Base-by-base conservation (phyloP, 2,888 invertebrate species). In the Scaptomyza tumidula region DNA sequence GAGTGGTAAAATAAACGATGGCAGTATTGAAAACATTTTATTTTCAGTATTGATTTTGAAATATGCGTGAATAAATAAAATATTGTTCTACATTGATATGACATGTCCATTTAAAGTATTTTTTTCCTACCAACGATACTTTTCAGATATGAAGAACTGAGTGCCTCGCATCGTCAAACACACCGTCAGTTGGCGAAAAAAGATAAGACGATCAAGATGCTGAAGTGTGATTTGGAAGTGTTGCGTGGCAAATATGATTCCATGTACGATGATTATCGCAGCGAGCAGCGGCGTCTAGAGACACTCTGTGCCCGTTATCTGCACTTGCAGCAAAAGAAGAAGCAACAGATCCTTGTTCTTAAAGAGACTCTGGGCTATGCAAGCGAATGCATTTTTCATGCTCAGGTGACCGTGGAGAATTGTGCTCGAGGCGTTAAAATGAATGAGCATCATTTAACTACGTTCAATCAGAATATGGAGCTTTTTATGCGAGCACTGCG, bases 111-210 rank as follows among this genome's bases (percentile, higher is more conserved):
- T n/a, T n/a, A n/a, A n/a, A n/a, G n/a, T n/a, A n/a, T n/a, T 24
- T 3, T 24, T 24, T 24, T 24, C 3, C 3, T 24, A 24, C 24
- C 24, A 24, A 24, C 24, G 24, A 24, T 24, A 5, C 24, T 24
- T 24, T 24, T 24, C 39, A 39, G 91, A 44, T 90, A 90, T 59
- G 90, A 91, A 4, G 91, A 91, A 54, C 78, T 91, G 11, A 76
- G 79, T 13, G 65, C 60, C 9, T 90, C 91, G 10, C 86, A 91
- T 71, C 87, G 86, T 13, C 83, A 86, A 19, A 89, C 90, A 64
- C 86, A 88, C n/a, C 86, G 88, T 1, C 85, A 86, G 50, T 53
- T 91, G 66, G 80, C 82, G 13, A 89, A 88, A 24, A 91, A 90
- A 61, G 90, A 91, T 6, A 80, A 82, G 37, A 75, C 79, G 6